Base-by-base conservation (phyloP, 2,888 invertebrate genomes). In the Dyspetes luteomarginatus region DNA sequence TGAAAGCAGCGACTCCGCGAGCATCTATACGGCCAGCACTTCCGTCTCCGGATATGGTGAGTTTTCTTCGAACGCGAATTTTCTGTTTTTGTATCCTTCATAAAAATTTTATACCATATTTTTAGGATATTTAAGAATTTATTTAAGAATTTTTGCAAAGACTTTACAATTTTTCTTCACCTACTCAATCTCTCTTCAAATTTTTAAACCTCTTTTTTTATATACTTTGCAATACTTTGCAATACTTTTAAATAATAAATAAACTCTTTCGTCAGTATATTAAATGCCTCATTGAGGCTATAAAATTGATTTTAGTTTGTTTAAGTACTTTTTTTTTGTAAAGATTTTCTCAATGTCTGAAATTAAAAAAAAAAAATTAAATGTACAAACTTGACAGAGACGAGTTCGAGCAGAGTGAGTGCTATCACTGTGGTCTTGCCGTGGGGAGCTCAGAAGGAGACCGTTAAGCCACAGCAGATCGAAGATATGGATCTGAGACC, bases 391-490 rank as follows among this genome's bases (percentile, higher is more conserved):
- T 62, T 80, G 83, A 24, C 77, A 92, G 92, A 92, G 79, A 91
- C 92, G 43, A 90, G 87, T 82, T 91, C 90, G 24, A 92, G 92
- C 82, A 87, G 91, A 85, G 84, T 91, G 64, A 92, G 91, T 74
- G 89, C 91, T 56, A 87, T 91, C 65, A 92, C 92, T 48, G 91
- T 92, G 12, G 88, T 92, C 2, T 90, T 97, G 73, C 97, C 97
- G 28, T 98, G 97, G 97, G 97, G 97, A 56, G 95, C 95, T 3
- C 95, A 95, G 87, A 96, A 96, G 89, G 96, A 96, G 83, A 91
- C 91, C 7, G 88, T 91, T 7, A 91, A 87, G 76, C 88, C 89
- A 0, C 91, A 92, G 81, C 89, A 92, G 86, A 86, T 90, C 30
- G 91, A 88, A 82, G 95, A 96, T 88, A 94, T 94, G 86, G 95